Evolutionary conservation across 2,888 invertebrate genomes (phyloP).

Genomic region (Latrodectus hesperus): DNA sequence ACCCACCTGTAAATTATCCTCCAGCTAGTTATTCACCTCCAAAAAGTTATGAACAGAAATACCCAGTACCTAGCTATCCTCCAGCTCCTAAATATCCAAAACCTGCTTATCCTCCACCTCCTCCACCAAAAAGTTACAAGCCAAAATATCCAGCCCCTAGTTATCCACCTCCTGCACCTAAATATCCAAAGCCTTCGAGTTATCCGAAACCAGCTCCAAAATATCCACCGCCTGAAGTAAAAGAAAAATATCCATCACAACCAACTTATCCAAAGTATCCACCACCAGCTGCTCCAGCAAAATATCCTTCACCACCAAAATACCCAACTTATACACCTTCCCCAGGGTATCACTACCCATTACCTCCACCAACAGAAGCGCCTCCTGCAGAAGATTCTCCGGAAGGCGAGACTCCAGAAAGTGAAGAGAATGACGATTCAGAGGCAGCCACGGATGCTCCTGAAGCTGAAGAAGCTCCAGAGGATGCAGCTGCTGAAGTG

Average conservation of each 20-base stretch:
- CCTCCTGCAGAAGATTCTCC: slow-evolving; percentile 6
- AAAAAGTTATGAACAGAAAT: slow-evolving; percentile 5
- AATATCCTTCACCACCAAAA: slow-evolving; percentile 18
- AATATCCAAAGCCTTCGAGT: slow-evolving; percentile 14
- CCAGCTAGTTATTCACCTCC: slow-evolving; percentile 22
- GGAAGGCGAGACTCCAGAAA: background rate
- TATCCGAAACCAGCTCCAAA: slow-evolving; percentile 17
- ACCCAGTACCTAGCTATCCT: slow-evolving; percentile 26
- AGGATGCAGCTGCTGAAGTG: slow-evolving; percentile 19
- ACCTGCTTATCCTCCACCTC: slow-evolving; percentile 11
- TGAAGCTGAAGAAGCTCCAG: slow-evolving; percentile 2
- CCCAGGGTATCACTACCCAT: slow-evolving; percentile 49
- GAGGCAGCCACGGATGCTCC: slow-evolving; percentile 30
- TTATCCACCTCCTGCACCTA: slow-evolving; percentile 24
- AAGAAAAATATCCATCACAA: background rate
- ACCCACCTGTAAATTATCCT: slow-evolving; percentile 15
- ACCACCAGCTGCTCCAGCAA: background rate
- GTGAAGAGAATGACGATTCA: background rate
- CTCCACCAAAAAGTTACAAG: slow-evolving; percentile 26
- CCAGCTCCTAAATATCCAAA: slow-evolving; percentile 16
- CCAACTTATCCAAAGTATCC: slow-evolving; percentile 9
- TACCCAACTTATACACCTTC: slow-evolving; percentile 50
- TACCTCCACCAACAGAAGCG: slow-evolving; percentile 51
- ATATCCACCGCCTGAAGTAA: background rate
- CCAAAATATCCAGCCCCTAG: slow-evolving; percentile 26